Evolutionary conservation across 1,140 invertebrate genomes (phyloP).

Genomic region (Thaumatotibia leucotreta): DNA sequence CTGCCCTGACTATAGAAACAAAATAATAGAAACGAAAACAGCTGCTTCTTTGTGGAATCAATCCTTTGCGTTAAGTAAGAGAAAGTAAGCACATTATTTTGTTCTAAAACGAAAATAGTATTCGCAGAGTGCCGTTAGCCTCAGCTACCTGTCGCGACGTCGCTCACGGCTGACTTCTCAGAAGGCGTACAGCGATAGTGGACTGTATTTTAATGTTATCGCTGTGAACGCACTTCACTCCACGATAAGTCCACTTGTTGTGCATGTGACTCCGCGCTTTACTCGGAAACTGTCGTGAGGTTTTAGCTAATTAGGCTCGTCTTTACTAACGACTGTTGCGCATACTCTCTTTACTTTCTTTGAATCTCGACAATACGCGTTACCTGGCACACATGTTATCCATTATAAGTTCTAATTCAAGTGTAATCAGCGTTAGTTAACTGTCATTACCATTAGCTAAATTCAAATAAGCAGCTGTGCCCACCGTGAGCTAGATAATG

Average conservation of each 20-base stretch:
- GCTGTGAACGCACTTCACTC: slow-evolving; percentile 50
- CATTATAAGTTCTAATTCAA: neutral
- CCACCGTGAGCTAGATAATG: neutral
- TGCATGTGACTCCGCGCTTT: slow-evolving; percentile 43
- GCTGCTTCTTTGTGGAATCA: slow-evolving; percentile 21
- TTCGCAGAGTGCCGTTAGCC: slow-evolving; percentile 62
- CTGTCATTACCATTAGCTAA: slow-evolving; percentile 18
- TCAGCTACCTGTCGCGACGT: slow-evolving; percentile 54
- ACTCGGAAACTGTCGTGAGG: slow-evolving; percentile 45
- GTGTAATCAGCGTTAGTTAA: neutral
- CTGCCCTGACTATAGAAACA: no score
- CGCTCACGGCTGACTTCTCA: slow-evolving; percentile 49
- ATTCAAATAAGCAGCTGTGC: neutral
- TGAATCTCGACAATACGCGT: neutral
- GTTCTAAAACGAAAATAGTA: slow-evolving; percentile 53
- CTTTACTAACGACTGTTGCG: neutral
- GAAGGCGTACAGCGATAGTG: slow-evolving; percentile 54
- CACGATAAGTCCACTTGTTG: slow-evolving; percentile 60
- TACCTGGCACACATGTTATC: neutral
- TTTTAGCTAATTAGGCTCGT: slow-evolving; percentile 42
- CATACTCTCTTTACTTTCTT: neutral
- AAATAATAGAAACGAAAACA: neutral
- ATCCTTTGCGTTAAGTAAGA: slow-evolving; percentile 21
- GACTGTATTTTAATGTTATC: slow-evolving; percentile 70
- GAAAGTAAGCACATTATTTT: slow-evolving; percentile 43